Percentiles rank a stretch among this genome's conserved stretches.
Conservation (phyloP, 2,888 invertebrate genomes). For the Autographa pulchrina region DNA sequence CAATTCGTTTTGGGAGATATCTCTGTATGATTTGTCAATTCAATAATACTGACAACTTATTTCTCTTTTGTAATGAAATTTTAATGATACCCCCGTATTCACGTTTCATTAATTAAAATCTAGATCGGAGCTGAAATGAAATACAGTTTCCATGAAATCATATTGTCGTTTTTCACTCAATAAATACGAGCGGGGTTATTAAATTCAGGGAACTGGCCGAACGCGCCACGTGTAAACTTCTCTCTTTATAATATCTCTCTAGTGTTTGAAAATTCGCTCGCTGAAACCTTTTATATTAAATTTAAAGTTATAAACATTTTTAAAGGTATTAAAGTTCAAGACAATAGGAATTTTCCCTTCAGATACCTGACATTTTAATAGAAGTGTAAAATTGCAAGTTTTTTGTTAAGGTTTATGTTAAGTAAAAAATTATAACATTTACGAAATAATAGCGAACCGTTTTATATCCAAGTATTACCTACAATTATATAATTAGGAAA, state of each 20-base stretch:
- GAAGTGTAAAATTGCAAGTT: too few relatives aligned
- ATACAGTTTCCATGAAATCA: neutral
- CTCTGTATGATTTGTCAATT: neutral
- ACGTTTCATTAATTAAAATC: neutral
- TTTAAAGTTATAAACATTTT: neutral
- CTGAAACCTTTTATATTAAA: neutral
- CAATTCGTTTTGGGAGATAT: neutral
- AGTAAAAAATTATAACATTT: too few relatives aligned
- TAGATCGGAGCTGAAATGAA: neutral
- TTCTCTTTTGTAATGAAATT: neutral
- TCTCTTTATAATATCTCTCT: constrained; percentile 11
- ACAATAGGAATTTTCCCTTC: too few relatives aligned
- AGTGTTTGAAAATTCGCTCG: neutral
- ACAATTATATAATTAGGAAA: too few relatives aligned
- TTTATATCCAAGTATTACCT: too few relatives aligned
- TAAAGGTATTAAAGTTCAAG: neutral
- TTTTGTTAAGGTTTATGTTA: too few relatives aligned
- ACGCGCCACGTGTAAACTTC: constrained; percentile 28
- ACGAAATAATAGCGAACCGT: too few relatives aligned
- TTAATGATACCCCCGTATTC: neutral
- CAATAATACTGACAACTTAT: neutral
- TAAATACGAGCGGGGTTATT: constrained; percentile 33
- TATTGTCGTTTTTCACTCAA: constrained; percentile 11
- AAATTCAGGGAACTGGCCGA: constrained; percentile 31
- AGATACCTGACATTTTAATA: too few relatives aligned